Evolutionary conservation across 2,888 invertebrate genomes (phyloP).

Genomic region (Agapostemon virescens): DNA sequence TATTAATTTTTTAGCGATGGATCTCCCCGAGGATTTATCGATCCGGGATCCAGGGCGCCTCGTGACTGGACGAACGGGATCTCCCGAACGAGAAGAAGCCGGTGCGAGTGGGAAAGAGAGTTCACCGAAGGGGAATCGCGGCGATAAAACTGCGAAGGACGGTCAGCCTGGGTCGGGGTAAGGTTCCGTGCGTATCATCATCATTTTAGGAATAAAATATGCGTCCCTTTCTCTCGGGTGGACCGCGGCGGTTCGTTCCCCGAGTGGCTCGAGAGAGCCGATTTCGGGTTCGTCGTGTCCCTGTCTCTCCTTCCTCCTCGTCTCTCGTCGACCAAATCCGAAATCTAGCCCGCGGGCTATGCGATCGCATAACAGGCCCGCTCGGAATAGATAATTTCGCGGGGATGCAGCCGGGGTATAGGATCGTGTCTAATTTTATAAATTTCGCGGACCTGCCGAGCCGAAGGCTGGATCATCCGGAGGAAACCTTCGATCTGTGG

Average conservation of each 20-base stretch:
- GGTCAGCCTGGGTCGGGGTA: conserved; percentile 6
- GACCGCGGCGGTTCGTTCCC: not conserved
- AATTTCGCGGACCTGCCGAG: conserved; percentile 52
- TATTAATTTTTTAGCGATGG: too few species aligned
- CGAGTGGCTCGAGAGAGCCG: not conserved
- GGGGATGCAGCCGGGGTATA: conserved; percentile 40
- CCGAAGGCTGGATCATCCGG: not conserved
- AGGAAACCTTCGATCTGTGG: not conserved
- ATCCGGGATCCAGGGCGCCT: not conserved
- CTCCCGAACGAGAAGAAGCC: not conserved
- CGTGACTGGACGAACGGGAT: not conserved
- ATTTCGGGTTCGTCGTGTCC: not conserved
- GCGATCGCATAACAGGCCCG: conserved; percentile 32
- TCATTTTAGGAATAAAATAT: conserved; percentile 66
- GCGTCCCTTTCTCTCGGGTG: conserved; percentile 52
- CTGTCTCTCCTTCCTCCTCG: conserved; percentile 17
- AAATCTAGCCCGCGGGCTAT: conserved; percentile 61
- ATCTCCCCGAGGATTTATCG: not conserved
- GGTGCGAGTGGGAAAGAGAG: conserved; percentile 9
- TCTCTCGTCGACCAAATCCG: conserved; percentile 51
- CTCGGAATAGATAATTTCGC: conserved; percentile 65
- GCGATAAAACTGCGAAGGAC: conserved; percentile 43
- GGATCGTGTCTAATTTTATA: conserved; percentile 65
- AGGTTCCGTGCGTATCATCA: conserved; percentile 54
- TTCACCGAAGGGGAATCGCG: conserved; percentile 42